Evolutionary conservation across 2,797 vertebrate species (phyloP), one percentile per base, ranked within the genome.

Genomic region (Carcharodon carcharias): DNA sequence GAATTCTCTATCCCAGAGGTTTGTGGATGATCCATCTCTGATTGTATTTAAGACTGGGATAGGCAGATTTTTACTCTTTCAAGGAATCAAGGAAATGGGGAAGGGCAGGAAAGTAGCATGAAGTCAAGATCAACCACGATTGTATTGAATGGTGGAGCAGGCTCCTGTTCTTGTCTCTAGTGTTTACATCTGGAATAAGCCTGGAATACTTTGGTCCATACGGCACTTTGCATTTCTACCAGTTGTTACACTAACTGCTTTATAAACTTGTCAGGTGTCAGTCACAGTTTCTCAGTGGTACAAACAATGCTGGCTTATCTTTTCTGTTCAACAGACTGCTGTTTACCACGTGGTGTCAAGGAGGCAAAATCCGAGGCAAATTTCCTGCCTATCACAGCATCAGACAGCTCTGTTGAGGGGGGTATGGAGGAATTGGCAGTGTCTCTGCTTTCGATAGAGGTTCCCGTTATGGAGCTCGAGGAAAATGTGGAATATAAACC

Each of bases 301-400:
- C 80, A 45, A 85, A 85, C 40, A 85, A 16, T 85, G 40, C 40
- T 85, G 80, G 80, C 80, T 85, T 85, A 85, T 85, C 80, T 85
- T 85, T 85, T 85, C 6, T 85, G 80, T 50, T 85, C 80, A 85
- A 85, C 80, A 85, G 80, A 85, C 80, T 85, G 80, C 80, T 85
- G 80, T 85, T 85, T 85, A 45, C 45, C 80, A 4, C 40, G 4
- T 85, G 80, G 21, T 85, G 40, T 45, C 80, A 85, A 85, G 80
- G 6, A 45, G 80, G 40, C 80, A 85, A 45, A 85, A 85, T 85
- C 80, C 80, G n/a, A 85, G 80, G 80, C 80, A 85, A 50, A 85
- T 45, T 45, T 21, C 80, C 80, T 85, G n/a, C 80, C 80, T 85
- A 6, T 21, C 45, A 6, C 80, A 85, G 21, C 40, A 4, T 14